Base-by-base conservation (phyloP, 2,888 invertebrate genomes). In the Ectemnius cavifrons region DNA sequence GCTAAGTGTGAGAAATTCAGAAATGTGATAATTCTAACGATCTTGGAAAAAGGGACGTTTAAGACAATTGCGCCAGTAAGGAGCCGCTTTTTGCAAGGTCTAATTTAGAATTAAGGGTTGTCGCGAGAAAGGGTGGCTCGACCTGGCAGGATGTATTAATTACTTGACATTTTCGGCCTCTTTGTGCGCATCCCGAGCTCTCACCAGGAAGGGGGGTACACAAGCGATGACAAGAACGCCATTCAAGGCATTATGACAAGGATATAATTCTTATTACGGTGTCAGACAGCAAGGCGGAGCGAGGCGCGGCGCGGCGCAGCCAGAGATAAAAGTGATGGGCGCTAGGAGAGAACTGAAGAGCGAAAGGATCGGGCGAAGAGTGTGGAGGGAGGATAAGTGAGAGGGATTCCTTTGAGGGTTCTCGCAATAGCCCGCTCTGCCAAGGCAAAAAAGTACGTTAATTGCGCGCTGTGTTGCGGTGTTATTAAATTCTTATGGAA, bases 401-500 rank as follows among this genome's bases (percentile, higher is more conserved):
- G 49, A n/a, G 71, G 16, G 76, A 73, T 79, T 80, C 80, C 82
- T 85, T 85, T 86, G 84, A 84, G 74, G 77, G 63, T 72, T 77
- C 77, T 62, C 69, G 69, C 77, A 60, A 77, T 77, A 73, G 75
- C 73, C 76, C 76, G 75, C 76, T 78, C 82, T 86, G 88, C 87
- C 85, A 87, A 86, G 87, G 84, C 83, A 88, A 89, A 89, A 89
- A 89, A 87, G 89, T 87, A 89, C 87, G 90, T 89, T 90, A 90
- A 90, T 90, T 89, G 89, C 86, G 85, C 86, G 83, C 86, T 85
- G 87, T 84, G 87, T 89, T 89, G 88, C 87, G 88, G 88, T 90
- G 86, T 90, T 90, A 90, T 90, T 90, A 90, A 90, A 90, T 90
- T 90, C 90, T 90, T 90, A 90, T 90, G 90, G 88, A 90, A 90